phyloP scores from a whole-genome alignment of 2,113 vertebrate genomes.

The Dermatemys mawii region DNA sequence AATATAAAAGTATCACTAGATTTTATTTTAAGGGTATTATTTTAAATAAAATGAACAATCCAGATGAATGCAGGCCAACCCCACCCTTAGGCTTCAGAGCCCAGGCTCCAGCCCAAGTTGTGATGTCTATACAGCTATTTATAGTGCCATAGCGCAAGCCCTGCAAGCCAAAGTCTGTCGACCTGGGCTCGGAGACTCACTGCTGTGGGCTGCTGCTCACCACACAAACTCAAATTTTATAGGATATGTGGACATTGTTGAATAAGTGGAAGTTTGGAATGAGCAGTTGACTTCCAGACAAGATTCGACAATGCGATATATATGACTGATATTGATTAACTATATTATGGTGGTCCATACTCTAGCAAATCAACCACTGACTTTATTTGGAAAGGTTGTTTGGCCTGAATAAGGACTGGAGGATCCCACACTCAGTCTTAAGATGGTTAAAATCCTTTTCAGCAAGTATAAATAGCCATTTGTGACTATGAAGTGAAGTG shows the following conservation, averaged over 20 bases:
- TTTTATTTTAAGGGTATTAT: slow-evolving; percentile 41
- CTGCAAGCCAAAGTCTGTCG: background rate
- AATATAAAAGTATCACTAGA: slow-evolving; percentile 6
- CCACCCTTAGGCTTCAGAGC: background rate
- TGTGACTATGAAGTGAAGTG: background rate
- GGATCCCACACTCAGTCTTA: background rate
- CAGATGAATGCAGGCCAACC: slow-evolving; percentile 37
- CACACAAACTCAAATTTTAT: background rate
- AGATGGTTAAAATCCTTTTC: background rate
- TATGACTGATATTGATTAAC: background rate
- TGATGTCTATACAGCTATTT: background rate
- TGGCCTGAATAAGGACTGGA: background rate
- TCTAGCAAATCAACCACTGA: background rate
- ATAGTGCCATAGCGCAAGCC: background rate
- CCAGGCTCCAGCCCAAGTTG: background rate
- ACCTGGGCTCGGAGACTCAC: background rate
- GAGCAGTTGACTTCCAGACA: slow-evolving; percentile 44
- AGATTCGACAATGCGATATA: background rate
- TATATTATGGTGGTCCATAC: background rate
- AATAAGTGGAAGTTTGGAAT: slow-evolving; percentile 34
- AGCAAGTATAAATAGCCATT: background rate
- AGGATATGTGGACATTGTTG: slow-evolving; percentile 3
- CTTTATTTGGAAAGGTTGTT: background rate
- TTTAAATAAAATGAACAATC: slow-evolving; percentile 56
- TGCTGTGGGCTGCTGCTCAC: background rate